Percentiles rank a stretch among this genome's conserved stretches.
Conservation (phyloP, 2,113 vertebrate species). For the Naja naja region DNA sequence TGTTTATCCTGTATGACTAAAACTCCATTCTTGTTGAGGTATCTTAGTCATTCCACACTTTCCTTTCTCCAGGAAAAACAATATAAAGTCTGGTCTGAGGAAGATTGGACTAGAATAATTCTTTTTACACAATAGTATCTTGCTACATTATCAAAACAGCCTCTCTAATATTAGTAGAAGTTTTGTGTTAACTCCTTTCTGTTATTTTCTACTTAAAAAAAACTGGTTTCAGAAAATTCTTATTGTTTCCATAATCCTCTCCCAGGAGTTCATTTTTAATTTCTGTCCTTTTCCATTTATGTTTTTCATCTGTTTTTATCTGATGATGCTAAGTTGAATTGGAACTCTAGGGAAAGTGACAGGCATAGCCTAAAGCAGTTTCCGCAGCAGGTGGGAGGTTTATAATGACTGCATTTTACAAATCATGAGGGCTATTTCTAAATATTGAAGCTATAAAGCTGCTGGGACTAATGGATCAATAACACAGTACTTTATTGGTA, state of each 20-base stretch:
- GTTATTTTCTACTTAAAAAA: not conserved
- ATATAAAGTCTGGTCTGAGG: not conserved
- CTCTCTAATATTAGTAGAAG: not conserved
- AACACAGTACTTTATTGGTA: constrained; percentile 3
- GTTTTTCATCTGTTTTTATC: constrained; percentile 19
- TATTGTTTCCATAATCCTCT: not conserved
- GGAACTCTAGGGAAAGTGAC: not conserved
- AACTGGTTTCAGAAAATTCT: not conserved
- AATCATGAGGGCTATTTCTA: not conserved
- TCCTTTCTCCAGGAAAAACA: not conserved
- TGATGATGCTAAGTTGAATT: not conserved
- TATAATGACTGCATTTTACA: constrained; percentile 16
- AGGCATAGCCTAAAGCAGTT: constrained; percentile 3
- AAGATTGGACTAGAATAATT: not conserved
- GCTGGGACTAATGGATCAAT: not conserved
- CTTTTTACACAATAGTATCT: not conserved
- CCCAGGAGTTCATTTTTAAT: not conserved
- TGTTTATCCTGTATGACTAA: not conserved
- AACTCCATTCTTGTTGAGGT: not conserved
- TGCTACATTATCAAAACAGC: not conserved
- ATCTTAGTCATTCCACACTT: not conserved
- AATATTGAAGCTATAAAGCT: not conserved
- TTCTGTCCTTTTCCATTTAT: not conserved
- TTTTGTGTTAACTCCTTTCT: not conserved
- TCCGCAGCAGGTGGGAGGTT: not conserved